Conservation (phyloP, 2,888 invertebrate genomes). For the Rhamphomyia laevipes region DNA sequence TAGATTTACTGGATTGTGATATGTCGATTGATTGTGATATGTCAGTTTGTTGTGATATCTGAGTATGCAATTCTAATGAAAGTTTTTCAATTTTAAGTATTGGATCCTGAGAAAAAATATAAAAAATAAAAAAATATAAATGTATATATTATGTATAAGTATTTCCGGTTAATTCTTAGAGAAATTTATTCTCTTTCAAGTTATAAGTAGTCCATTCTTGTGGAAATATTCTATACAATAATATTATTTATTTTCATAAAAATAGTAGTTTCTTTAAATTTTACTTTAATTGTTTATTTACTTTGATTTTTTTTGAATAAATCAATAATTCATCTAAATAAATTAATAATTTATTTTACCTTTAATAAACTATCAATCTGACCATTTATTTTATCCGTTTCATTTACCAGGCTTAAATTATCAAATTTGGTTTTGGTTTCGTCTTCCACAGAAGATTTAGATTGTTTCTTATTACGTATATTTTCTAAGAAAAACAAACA, state of each 20-base stretch:
- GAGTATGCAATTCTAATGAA: not conserved
- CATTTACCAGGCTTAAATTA: conserved; percentile 12
- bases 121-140: too few relatives aligned
- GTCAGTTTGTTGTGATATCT: conserved; percentile 30
- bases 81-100: not conserved
- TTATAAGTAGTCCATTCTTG: too few relatives aligned
- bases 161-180: too few relatives aligned
- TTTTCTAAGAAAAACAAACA: conserved; percentile 11
- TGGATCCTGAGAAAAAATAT: not conserved
- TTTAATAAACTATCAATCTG: not conserved
- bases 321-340: too few relatives aligned
- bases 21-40: conserved; percentile 23
- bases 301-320: too few relatives aligned
- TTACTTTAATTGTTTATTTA: too few relatives aligned
- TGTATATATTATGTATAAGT: too few relatives aligned
- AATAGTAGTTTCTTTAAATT: too few relatives aligned
- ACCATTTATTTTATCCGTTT: not conserved
- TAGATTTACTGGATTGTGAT: not conserved
- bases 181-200: too few relatives aligned
- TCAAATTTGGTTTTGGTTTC: conserved; percentile 22
- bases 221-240: conserved; percentile 14
- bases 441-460: not conserved
- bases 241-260: not conserved
- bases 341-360: not conserved
- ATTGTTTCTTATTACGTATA: conserved; percentile 1